phyloP scores from a whole-genome alignment of 2,888 invertebrate species.

The Synanthedon vespiformis region DNA sequence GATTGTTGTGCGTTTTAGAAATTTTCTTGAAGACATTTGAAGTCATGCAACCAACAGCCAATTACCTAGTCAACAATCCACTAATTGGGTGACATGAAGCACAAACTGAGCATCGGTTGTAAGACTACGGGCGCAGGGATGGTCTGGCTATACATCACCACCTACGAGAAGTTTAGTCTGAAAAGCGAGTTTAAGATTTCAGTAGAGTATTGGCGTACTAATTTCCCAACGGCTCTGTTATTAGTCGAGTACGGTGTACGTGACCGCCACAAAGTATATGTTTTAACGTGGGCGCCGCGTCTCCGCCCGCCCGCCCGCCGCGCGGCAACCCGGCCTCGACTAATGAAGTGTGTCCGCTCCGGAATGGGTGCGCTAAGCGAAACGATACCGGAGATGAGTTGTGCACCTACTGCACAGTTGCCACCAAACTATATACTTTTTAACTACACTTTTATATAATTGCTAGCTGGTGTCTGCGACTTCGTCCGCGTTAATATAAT shows the following conservation, averaged over 20 bases:
- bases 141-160: too few relatives aligned
- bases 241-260: not conserved
- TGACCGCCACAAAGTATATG: not conserved
- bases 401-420: constrained; percentile 14
- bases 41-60: too few relatives aligned
- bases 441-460: not conserved
- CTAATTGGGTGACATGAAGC: too few relatives aligned
- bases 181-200: too few relatives aligned
- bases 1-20: too few relatives aligned
- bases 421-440: not conserved
- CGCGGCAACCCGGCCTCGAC: constrained; percentile 8
- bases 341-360: constrained; percentile 37
- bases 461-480: not conserved
- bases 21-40: too few relatives aligned
- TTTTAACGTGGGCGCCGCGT: constrained; percentile 1
- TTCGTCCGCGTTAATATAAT: too few relatives aligned
- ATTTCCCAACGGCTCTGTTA: not conserved
- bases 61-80: too few relatives aligned
- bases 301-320: constrained; percentile 3
- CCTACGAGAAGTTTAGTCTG: too few relatives aligned
- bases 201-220: not conserved
- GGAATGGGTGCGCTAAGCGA: constrained; percentile 32
- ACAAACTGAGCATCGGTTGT: too few relatives aligned
- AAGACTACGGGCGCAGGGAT: too few relatives aligned
- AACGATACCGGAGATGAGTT: constrained; percentile 53